Base-by-base conservation (phyloP, 2,888 invertebrate genomes). In the Agriopis aurantiaria region DNA sequence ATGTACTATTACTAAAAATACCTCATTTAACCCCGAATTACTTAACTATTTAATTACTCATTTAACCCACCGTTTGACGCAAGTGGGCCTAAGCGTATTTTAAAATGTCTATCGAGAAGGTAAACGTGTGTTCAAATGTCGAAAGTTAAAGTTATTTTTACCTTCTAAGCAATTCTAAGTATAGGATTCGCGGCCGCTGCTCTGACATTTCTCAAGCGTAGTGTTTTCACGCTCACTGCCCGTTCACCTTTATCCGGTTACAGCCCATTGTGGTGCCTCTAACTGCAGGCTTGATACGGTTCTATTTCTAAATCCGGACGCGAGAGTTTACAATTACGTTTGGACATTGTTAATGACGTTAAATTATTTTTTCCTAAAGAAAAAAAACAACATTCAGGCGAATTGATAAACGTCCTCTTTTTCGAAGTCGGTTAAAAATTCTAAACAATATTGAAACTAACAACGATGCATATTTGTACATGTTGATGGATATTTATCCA, bases 191-290 rank as follows among this genome's bases (percentile, higher is more conserved):
- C 79, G 80, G 71, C 75, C 76, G 71, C 70, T 72, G 75, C 87
- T 88, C 74, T 74, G 69, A 71, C 73, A 75, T 88, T 88, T 81
- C 86, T 67, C 85, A 88, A 88, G 71, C 66, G 70, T 80, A 70
- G 77, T 80, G 78, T 82, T 85, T 85, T 88, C 85, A 88, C 87
- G 88, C 82, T 85, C 76, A 53, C 73, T 83, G 84, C 73, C 65
- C 80, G 76, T 82, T 83, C 78, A 78, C 56, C 75, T 78, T 76
- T 82, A 83, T 84, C 84, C 83, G 83, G 85, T 85, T 84, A 82
- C 85, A 81, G 78, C 74, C 78, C 76, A 76, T 71, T 68, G 69
- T 74, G 53, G 78, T 75, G 79, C 77, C 80, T 70, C 57, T 57
- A 78, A 62, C 73, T 68, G 63, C 76, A 72, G 72, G 71, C 77